A percentile compares a stretch with the other conserved stretches of the same genome.
phyloP scores from a whole-genome alignment of 2,797 vertebrate genomes.

The Mionectes olivaceus region DNA sequence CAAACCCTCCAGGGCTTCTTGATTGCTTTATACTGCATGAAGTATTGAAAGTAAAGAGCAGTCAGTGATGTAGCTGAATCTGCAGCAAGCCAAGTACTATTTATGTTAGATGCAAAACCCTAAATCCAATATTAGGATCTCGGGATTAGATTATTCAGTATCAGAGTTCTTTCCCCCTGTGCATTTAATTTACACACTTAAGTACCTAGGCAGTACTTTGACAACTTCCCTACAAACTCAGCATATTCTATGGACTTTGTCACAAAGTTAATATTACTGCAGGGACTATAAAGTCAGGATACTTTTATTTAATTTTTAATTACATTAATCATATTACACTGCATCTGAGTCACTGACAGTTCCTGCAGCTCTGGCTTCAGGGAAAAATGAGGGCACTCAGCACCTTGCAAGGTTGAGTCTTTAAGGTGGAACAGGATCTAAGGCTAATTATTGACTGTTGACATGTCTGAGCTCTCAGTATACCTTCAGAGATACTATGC shows the following conservation, averaged over 20 bases:
- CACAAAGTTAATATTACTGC: neutral
- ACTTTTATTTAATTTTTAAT: constrained; percentile 28
- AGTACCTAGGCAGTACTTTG: neutral
- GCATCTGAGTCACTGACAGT: neutral
- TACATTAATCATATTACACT: neutral
- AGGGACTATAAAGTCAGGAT: neutral
- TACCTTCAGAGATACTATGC: neutral
- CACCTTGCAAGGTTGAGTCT: neutral
- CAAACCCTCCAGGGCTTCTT: neutral
- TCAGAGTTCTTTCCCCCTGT: neutral
- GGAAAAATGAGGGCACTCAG: neutral
- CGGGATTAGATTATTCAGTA: neutral
- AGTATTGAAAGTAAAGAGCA: neutral
- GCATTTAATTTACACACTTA: neutral
- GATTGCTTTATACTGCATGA: neutral
- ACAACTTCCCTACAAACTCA: neutral
- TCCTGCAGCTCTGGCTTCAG: neutral
- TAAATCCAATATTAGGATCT: neutral
- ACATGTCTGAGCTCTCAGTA: neutral
- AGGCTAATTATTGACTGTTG: neutral
- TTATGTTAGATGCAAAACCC: neutral
- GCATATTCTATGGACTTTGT: neutral
- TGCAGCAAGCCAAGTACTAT: neutral
- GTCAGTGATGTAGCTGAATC: neutral
- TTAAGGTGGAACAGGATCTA: neutral